Percentiles rank a stretch among this genome's conserved stretches.
Conservation (phyloP, 2,888 invertebrate species). For the Luperina nickerlii region DNA sequence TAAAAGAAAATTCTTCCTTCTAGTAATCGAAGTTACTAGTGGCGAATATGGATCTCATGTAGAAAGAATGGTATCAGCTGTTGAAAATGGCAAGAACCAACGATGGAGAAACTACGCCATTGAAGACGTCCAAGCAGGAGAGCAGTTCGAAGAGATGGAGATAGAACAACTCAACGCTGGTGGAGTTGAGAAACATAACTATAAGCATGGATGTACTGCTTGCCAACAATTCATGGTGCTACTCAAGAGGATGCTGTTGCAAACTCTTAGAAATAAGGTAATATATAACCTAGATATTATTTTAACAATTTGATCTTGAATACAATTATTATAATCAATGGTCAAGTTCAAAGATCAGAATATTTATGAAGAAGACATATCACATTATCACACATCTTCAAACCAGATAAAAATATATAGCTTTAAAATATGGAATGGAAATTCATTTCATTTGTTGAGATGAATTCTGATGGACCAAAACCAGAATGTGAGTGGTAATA, state of each 20-base stretch:
- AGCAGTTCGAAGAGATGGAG: conserved; percentile 72
- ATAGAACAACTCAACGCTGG: conserved; percentile 85
- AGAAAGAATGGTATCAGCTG: conserved; percentile 92
- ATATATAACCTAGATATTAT: neutral
- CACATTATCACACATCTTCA: neutral
- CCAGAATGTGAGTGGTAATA: neutral
- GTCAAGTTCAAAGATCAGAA: neutral
- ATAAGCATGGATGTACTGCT: conserved; percentile 90
- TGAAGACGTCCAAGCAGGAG: conserved; percentile 67
- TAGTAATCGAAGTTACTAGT: conserved; percentile 95
- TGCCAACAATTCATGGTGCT: conserved; percentile 93
- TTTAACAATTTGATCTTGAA: neutral
- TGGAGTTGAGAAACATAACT: conserved; percentile 86
- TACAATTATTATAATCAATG: neutral
- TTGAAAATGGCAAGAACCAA: conserved; percentile 92
- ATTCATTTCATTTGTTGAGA: neutral
- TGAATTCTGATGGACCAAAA: neutral
- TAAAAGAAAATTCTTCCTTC: neutral
- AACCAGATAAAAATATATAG: neutral
- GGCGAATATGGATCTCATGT: conserved; percentile 94
- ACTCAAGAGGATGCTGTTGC: conserved; percentile 92
- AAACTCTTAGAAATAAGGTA: conserved; percentile 94
- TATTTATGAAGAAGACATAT: conserved; percentile 9
- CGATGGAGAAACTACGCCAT: conserved; percentile 86
- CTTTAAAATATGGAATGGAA: neutral